A percentile compares a stretch with the other conserved stretches of the same genome.
Evolutionary conservation across 2,888 invertebrate genomes (phyloP).

Genomic region (Parapristionchus giblindavisi): DNA sequence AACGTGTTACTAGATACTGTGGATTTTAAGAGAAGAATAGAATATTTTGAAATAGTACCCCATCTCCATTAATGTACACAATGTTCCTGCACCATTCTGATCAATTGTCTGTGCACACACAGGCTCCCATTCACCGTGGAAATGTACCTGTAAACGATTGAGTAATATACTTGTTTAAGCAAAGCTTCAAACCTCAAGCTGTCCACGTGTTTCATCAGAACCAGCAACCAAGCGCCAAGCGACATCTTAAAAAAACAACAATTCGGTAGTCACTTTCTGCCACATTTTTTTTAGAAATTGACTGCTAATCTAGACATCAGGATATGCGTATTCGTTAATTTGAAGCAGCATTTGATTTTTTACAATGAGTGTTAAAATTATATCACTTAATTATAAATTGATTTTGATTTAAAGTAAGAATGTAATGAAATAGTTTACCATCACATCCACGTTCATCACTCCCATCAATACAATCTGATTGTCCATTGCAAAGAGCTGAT

Average conservation of each 20-base stretch:
- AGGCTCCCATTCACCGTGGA: slow-evolving; percentile 81
- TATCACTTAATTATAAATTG: no score
- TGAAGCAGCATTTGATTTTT: no score
- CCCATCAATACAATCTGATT: slow-evolving; percentile 44
- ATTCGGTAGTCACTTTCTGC: no score
- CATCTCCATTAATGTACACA: slow-evolving; percentile 72
- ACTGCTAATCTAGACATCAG: no score
- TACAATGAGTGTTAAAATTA: no score
- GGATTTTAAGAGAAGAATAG: slow-evolving; percentile 70
- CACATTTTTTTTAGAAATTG: no score
- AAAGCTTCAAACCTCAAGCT: slow-evolving; percentile 46
- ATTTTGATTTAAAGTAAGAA: no score
- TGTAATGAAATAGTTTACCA: no score
- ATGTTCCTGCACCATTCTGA: slow-evolving; percentile 76
- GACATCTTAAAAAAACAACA: slow-evolving; percentile 38
- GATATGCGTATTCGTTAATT: no score
- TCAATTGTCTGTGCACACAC: slow-evolving; percentile 83
- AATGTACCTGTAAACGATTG: slow-evolving; percentile 76
- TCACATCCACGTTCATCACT: slow-evolving; percentile 49
- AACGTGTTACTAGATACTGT: neutral
- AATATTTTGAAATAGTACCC: slow-evolving; percentile 53
- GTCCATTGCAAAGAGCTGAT: slow-evolving; percentile 47
- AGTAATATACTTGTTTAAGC: no score
- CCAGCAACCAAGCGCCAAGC: slow-evolving; percentile 49
- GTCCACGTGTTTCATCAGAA: slow-evolving; percentile 47